Evolutionary conservation across 2,888 invertebrate species (phyloP).

Genomic region (Antitype chi): DNA sequence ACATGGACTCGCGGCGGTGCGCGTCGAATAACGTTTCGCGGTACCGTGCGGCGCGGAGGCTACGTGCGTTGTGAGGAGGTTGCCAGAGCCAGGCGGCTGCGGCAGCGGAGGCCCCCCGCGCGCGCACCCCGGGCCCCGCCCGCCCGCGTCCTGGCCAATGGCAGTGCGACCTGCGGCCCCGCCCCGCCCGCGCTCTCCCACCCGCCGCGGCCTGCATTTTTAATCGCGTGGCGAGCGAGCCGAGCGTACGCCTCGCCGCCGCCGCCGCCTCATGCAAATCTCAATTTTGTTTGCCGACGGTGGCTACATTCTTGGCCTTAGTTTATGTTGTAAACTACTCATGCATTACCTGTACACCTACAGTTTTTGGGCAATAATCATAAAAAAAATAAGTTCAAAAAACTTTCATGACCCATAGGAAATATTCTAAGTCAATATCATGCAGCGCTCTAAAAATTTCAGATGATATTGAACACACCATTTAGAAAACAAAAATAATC

Average conservation of each 20-base stretch:
- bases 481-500: slow-evolving; percentile 45
- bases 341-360: slow-evolving; percentile 56
- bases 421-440: slow-evolving; percentile 1
- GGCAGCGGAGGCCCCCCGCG: slow-evolving; percentile 76
- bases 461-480: slow-evolving; percentile 10
- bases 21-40: slow-evolving; percentile 82
- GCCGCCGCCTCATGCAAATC: slow-evolving; percentile 87
- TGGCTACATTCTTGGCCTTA: slow-evolving; percentile 82
- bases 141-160: slow-evolving; percentile 64
- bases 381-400: background rate
- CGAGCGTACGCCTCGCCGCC: slow-evolving; percentile 83
- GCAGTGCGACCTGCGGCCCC: slow-evolving; percentile 75
- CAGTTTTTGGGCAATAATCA: background rate
- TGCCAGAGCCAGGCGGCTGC: slow-evolving; percentile 82
- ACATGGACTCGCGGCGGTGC: slow-evolving; percentile 89
- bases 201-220: slow-evolving; percentile 89
- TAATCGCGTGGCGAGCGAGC: slow-evolving; percentile 88
- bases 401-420: background rate
- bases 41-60: slow-evolving; percentile 88
- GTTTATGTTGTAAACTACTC: slow-evolving; percentile 82
- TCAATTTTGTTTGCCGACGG: slow-evolving; percentile 89
- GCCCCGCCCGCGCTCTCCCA: slow-evolving; percentile 84
- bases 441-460: background rate
- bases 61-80: slow-evolving; percentile 88
- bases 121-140: slow-evolving; percentile 76